A percentile compares a stretch with the other conserved stretches of the same genome.
These are phyloP conservation scores for Omphaloscelis lunosa DNA, from an alignment of 2,888 invertebrate genomes.

Conservation along the genomic window DNA sequence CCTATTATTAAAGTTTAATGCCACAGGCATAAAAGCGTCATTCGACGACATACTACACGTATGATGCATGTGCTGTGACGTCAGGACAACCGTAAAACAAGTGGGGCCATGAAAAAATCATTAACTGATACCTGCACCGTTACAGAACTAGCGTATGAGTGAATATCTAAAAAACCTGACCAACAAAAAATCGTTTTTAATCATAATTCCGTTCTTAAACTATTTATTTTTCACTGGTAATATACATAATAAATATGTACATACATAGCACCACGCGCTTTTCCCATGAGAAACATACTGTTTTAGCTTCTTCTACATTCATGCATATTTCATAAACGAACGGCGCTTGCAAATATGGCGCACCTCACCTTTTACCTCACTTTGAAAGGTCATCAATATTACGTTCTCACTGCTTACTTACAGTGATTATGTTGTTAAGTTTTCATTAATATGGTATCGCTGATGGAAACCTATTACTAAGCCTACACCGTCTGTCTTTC, in stretches of 20 bases:
- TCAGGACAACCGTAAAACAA: conserved; percentile 16
- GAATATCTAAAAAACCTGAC: background rate
- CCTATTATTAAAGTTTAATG: conserved; percentile 24
- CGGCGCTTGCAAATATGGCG: conserved; percentile 38
- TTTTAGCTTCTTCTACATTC: conserved; percentile 23
- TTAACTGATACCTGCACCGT: background rate
- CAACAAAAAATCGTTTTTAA: background rate
- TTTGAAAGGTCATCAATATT: conserved; percentile 53
- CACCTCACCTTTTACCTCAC: conserved; percentile 40
- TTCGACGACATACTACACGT: conserved; percentile 2
- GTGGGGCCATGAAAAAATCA: conserved; percentile 24
- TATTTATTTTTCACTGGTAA: background rate
- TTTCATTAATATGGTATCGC: conserved; percentile 13
- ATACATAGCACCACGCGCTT: background rate
- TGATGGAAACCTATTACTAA: background rate
- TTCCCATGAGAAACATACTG: conserved; percentile 41
- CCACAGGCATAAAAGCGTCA: conserved; percentile 12
- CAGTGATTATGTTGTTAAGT: conserved; percentile 41
- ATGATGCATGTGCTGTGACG: conserved; percentile 40
- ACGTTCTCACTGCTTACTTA: conserved; percentile 17
- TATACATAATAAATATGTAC: background rate
- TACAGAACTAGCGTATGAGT: background rate
- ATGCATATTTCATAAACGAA: conserved; percentile 54
- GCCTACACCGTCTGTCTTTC: background rate
- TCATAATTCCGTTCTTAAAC: background rate